Percentiles rank a stretch among this genome's conserved stretches.
Conservation (phyloP, 1,140 invertebrate genomes). For the Saxidomus purpurata region DNA sequence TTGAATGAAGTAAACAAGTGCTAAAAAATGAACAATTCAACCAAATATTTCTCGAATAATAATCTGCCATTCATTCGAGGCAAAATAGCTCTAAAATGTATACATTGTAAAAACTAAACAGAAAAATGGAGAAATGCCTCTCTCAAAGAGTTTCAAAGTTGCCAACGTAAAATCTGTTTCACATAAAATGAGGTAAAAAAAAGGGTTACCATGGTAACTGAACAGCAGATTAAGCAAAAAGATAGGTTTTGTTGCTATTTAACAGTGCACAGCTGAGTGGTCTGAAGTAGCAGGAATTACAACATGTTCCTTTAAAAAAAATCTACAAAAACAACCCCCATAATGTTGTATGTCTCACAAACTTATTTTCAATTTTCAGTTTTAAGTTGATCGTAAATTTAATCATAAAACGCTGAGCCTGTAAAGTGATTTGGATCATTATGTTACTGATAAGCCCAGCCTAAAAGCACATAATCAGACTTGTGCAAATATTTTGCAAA, state of each 20-base stretch:
- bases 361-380: slow-evolving; percentile 10
- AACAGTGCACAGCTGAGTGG: slow-evolving; percentile 24
- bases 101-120: slow-evolving; percentile 28
- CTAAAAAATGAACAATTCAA: slow-evolving; percentile 13
- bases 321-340: not conserved
- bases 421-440: not conserved
- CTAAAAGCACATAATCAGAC: not conserved
- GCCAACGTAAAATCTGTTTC: slow-evolving; percentile 49
- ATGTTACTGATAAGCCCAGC: not conserved
- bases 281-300: not conserved
- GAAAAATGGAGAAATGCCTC: not conserved
- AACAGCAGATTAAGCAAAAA: slow-evolving; percentile 39
- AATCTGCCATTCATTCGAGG: not conserved
- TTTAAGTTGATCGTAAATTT: not conserved
- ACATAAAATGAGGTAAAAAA: slow-evolving; percentile 52
- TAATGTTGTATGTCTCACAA: not conserved
- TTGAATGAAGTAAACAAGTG: slow-evolving; percentile 24
- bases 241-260: slow-evolving; percentile 39
- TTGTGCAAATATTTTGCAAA: no score
- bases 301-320: not conserved
- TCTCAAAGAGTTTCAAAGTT: slow-evolving; percentile 28
- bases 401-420: not conserved
- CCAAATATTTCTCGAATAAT: not conserved
- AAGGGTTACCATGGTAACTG: slow-evolving; percentile 15
- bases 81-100: slow-evolving; percentile 16